Percentiles rank a stretch among this genome's conserved stretches.
Conservation (phyloP, 2,888 invertebrate genomes). For the Electrophaes corylata region DNA sequence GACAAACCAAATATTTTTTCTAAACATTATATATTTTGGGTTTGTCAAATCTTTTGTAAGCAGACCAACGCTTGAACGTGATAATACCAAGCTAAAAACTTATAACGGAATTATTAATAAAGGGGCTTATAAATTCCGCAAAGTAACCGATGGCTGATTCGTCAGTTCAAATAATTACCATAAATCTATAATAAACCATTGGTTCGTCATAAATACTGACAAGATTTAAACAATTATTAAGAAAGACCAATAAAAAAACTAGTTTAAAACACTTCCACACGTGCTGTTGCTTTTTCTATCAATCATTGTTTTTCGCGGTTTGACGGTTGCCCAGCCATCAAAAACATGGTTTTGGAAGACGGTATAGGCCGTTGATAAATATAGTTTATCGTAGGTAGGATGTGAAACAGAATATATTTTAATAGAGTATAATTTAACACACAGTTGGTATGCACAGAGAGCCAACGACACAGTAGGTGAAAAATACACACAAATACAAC, state of each 20-base stretch:
- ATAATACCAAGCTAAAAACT: too few relatives aligned
- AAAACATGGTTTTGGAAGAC: background rate
- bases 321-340: background rate
- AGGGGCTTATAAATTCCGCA: constrained; percentile 3
- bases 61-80: too few relatives aligned
- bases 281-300: background rate
- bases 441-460: too few relatives aligned
- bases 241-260: constrained; percentile 53
- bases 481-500: too few relatives aligned
- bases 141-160: constrained; percentile 1
- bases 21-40: too few relatives aligned
- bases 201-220: constrained; percentile 48
- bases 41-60: too few relatives aligned
- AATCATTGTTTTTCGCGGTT: background rate
- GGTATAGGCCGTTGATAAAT: too few relatives aligned
- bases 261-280: constrained; percentile 35
- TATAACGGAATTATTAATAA: background rate
- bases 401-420: too few relatives aligned
- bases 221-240: constrained; percentile 48
- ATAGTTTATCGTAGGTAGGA: too few relatives aligned
- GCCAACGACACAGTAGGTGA: too few relatives aligned
- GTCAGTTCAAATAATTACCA: constrained; percentile 27
- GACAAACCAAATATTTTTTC: too few relatives aligned
- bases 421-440: too few relatives aligned
- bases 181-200: constrained; percentile 40